Percentiles rank a stretch among this genome's conserved stretches.
Conservation (phyloP, 2,113 vertebrate species). For the Albula glossodonta region DNA sequence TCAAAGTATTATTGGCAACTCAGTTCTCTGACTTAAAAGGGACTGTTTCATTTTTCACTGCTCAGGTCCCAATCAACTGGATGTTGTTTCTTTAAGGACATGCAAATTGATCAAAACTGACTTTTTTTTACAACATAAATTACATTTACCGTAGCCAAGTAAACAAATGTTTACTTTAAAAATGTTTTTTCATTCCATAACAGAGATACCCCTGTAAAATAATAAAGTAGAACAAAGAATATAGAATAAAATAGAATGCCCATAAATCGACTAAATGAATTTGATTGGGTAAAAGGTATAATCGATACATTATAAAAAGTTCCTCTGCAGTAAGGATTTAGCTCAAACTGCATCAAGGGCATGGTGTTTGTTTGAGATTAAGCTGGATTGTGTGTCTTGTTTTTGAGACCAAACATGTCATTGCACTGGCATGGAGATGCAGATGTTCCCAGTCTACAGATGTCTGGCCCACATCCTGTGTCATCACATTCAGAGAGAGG, state of each 20-base stretch:
- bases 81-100: no score
- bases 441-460: slow-evolving; percentile 9
- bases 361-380: slow-evolving; percentile 4
- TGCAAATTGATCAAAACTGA: no score
- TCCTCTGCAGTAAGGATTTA: neutral
- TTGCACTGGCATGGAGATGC: slow-evolving; percentile 22
- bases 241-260: no score
- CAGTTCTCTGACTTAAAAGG: neutral
- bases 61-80: no score
- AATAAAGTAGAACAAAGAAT: no score
- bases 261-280: no score
- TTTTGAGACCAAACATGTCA: slow-evolving; percentile 28
- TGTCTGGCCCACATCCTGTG: slow-evolving; percentile 32
- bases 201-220: no score
- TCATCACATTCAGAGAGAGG: neutral
- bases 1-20: neutral
- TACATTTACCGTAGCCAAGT: no score
- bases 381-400: slow-evolving; percentile 4
- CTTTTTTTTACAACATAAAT: no score
- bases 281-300: neutral
- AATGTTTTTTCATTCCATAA: no score
- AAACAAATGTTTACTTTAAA: no score
- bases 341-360: slow-evolving; percentile 9
- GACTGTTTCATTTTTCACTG: neutral
- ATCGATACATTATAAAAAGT: neutral